Evolutionary conservation across 2,113 vertebrate genomes (phyloP).

Genomic region (Empidonax alnorum): DNA sequence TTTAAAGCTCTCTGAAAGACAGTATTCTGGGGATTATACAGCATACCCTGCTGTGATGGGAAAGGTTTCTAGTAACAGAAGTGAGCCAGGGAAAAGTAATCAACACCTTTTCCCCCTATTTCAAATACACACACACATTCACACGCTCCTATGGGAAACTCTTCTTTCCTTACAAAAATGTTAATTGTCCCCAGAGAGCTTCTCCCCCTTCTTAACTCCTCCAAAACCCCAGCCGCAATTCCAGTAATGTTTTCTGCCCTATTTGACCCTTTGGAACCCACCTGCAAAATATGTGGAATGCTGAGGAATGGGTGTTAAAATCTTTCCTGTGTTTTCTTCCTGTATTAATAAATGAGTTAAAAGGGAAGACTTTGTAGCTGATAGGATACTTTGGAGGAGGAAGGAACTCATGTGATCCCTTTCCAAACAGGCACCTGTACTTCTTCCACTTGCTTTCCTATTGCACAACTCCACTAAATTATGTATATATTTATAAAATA

Average conservation of each 20-base stretch:
- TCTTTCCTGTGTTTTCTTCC: neutral
- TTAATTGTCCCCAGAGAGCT: neutral
- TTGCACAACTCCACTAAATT: neutral
- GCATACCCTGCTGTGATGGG: neutral
- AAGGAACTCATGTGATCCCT: neutral
- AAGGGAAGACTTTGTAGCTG: neutral
- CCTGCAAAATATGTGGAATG: neutral
- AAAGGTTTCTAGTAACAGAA: constrained; percentile 17
- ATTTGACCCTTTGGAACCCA: neutral
- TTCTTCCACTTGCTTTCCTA: neutral
- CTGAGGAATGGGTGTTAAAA: neutral
- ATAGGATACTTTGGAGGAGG: neutral
- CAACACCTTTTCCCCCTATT: neutral
- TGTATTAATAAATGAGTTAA: neutral
- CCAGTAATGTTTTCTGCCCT: neutral
- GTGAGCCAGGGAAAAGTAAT: neutral
- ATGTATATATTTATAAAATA: neutral
- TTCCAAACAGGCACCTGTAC: neutral
- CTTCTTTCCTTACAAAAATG: neutral
- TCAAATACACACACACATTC: neutral
- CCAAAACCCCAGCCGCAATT: neutral
- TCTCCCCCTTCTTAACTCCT: neutral
- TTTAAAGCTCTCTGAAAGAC: constrained; percentile 1
- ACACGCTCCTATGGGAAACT: neutral
- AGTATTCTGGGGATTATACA: neutral